A percentile compares a stretch with the other conserved stretches of the same genome.
These are phyloP conservation scores for Xestia xanthographa DNA, from an alignment of 2,888 invertebrate genomes.

Conservation along the genomic window DNA sequence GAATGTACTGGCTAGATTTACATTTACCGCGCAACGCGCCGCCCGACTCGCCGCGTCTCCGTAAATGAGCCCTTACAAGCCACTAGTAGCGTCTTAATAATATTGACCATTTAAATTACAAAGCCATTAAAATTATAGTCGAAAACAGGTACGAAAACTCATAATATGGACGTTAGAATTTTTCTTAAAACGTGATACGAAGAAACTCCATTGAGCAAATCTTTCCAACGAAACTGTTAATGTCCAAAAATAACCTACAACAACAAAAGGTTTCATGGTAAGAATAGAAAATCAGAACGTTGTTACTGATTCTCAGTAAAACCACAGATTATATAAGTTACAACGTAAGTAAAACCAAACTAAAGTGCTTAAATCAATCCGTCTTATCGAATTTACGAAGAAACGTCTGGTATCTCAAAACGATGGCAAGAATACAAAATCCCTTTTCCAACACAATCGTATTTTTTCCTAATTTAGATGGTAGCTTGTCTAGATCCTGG, in stretches of 20 bases:
- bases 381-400: slow-evolving; percentile 34
- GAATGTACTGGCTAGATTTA: too few relatives aligned
- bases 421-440: slow-evolving; percentile 18
- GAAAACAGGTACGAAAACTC: background rate
- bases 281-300: background rate
- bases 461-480: slow-evolving; percentile 53
- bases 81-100: background rate
- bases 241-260: background rate
- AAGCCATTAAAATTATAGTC: background rate
- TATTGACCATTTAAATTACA: background rate
- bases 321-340: slow-evolving; percentile 4
- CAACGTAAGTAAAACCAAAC: slow-evolving; percentile 2
- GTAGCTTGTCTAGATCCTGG: slow-evolving; percentile 27
- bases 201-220: background rate
- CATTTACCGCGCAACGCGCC: too few relatives aligned
- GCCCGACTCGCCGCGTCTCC: too few relatives aligned
- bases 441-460: slow-evolving; percentile 2
- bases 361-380: slow-evolving; percentile 30
- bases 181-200: background rate
- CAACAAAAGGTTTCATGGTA: background rate
- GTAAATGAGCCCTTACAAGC: too few relatives aligned
- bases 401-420: slow-evolving; percentile 21
- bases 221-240: too few relatives aligned
- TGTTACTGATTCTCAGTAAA: background rate
- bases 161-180: background rate